These are phyloP conservation scores for Cyphomyrus discorhynchus DNA, from an alignment of 2,113 vertebrate genomes.

Conservation along the genomic window DNA sequence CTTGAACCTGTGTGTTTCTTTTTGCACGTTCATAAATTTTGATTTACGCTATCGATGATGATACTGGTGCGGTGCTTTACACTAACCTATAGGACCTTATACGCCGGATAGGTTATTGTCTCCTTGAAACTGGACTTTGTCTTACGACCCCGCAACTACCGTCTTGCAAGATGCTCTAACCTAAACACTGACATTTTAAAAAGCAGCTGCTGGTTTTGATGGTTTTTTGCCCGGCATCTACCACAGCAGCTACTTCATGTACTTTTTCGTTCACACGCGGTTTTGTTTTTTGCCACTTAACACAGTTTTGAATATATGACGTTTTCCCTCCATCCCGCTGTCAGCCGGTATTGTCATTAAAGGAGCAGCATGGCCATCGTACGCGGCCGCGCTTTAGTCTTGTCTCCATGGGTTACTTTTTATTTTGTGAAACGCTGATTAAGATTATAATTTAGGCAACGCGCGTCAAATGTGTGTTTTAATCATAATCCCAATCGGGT, in stretches of 20 bases:
- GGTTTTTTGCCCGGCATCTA: not conserved
- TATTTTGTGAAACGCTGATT: not conserved
- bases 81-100: not conserved
- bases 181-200: not conserved
- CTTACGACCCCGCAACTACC: not conserved
- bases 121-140: not conserved
- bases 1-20: not conserved
- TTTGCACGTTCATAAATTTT: not conserved
- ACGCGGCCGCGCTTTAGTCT: not conserved
- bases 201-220: not conserved
- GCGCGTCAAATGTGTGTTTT: not conserved
- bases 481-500: not conserved
- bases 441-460: not conserved
- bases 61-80: not conserved
- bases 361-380: conserved; percentile 35
- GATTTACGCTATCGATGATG: not conserved
- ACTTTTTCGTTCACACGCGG: not conserved
- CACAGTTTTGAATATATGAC: conserved; percentile 56
- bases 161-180: not conserved
- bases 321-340: conserved; percentile 55
- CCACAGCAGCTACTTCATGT: not conserved
- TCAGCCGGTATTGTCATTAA: conserved; percentile 38
- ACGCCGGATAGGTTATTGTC: not conserved
- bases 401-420: not conserved
- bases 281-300: not conserved